Percentiles rank a stretch among this genome's conserved stretches.
These are phyloP conservation scores for Pandemis corylana DNA, from an alignment of 2,888 invertebrate species.

Conservation along the genomic window DNA sequence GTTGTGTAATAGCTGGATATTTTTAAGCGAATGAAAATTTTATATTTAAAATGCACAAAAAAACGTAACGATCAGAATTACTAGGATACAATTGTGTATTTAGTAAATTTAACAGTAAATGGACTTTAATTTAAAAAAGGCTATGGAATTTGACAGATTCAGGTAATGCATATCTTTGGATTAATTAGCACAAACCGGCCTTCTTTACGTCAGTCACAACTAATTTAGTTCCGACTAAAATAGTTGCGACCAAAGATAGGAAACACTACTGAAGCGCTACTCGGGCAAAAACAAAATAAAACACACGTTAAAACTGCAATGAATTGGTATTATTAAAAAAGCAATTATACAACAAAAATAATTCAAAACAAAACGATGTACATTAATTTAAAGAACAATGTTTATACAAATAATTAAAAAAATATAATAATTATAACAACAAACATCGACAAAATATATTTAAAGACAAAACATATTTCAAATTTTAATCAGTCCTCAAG, in stretches of 20 bases:
- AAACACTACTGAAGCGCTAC: conserved; percentile 74
- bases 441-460: conserved; percentile 86
- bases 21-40: background rate
- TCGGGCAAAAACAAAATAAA: conserved; percentile 79
- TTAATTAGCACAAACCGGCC: conserved; percentile 78
- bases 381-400: conserved; percentile 91
- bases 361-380: conserved; percentile 91
- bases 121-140: conserved; percentile 8
- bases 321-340: conserved; percentile 91
- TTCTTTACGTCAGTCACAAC: conserved; percentile 54
- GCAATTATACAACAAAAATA: conserved; percentile 91
- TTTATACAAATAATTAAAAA: conserved; percentile 89
- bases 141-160: background rate
- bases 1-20: conserved; percentile 6
- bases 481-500: conserved; percentile 81
- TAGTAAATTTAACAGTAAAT: conserved; percentile 13
- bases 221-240: conserved; percentile 61
- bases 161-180: conserved; percentile 41
- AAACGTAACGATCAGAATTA: background rate
- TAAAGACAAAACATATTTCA: conserved; percentile 84
- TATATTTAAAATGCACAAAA: background rate
- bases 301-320: conserved; percentile 88
- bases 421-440: conserved; percentile 87
- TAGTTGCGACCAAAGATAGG: conserved; percentile 57
- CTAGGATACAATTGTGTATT: background rate